Evolutionary conservation across 2,888 invertebrate genomes (phyloP), one percentile per base, ranked within the genome.

Genomic region (Liopterus haemorrhoidalis): DNA sequence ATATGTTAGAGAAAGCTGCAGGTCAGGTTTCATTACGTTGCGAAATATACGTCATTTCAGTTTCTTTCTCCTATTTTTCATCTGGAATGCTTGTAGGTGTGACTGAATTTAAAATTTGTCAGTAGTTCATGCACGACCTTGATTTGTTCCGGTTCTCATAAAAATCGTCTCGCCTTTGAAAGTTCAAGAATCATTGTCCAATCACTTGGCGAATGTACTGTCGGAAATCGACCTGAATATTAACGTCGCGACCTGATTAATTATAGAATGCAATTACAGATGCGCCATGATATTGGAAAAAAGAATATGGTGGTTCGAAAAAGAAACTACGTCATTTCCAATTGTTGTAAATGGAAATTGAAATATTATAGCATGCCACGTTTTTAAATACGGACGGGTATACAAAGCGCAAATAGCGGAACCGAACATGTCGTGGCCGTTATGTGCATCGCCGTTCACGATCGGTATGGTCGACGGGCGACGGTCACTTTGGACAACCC

Each of bases 1-100:
- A 27, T 45, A 38, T 45, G 33, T 24, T 18, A 22, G 45, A 61
- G 62, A 61, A 62, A 62, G 62, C 65, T 60, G 60, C 54, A 58
- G 51, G 56, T 59, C 60, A 58, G 57, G 60, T 62, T 61, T 54
- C 52, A 56, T 49, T 54, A 36, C 24, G 55, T 61, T 59, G 56
- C 58, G 57, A 60, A 60, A 60, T 37, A 37, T 41, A 41, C 20
- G 30, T 39, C 30, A 32, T n/a, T n/a, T 38, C 31, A 38, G 24
- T 24, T 5, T n/a, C 24, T 11, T 27, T 22, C 33, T 33, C 25
- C 38, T 5, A 9, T n/a, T 28, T 19, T 38, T 19, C 38, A 38
- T 25, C 38, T 30, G 45, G 39, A 39, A 39, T 45, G 24, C 12
- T 45, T 27, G 45, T 45, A 39, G 45, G 45, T 45, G 45, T 45